Base-by-base conservation (phyloP, 1,140 invertebrate genomes). In the Chrysomallon squamiferum region DNA sequence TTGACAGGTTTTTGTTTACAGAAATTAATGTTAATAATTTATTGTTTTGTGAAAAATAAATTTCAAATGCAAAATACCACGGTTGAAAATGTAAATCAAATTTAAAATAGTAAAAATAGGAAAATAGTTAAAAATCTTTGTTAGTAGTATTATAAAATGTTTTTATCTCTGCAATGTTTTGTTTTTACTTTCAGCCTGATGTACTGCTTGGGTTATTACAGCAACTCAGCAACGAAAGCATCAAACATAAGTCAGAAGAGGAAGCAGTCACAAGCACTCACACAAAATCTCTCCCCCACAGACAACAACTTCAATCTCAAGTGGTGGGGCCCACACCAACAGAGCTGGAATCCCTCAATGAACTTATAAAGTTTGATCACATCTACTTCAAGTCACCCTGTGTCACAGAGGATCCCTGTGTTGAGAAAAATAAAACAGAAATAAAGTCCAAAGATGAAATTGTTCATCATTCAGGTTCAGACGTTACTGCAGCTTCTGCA, bases 341-440 rank as follows among this genome's bases (percentile, higher is more conserved):
- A 78, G 77, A 83, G 74, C 57, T 85, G 84, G 84, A 85, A 79
- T 84, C 84, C 82, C 63, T 83, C 83, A 83, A 83, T 74, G 84
- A 85, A 84, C 76, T 84, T 58, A 84, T 85, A 57, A 78, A 80
- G 62, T 83, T 83, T 76, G 83, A 84, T 58, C 83, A 85, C 69
- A 64, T 79, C 20, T 84, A 84, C 72, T 79, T 80, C 66, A 85
- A 85, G 66, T 69, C 35, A 38, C 35, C 35, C 15, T 38, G 35
- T 38, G 35, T 38, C 15, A 38, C 35, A 38, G 15, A 38, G 35
- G 35, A 38, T 5, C 5, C 35, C 35, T 38, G 6, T 38, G 6
- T 38, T 38, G 35, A 38, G 15, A 15, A 5, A 38, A 7, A 15
- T 38, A 15, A 38, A 38, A 38, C 72, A 32, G 69, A 79, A 67